Evolutionary conservation across 37 sponge, comb jelly and placozoan genomes (phyloP).

Genomic region (Ephydatia muelleri): DNA sequence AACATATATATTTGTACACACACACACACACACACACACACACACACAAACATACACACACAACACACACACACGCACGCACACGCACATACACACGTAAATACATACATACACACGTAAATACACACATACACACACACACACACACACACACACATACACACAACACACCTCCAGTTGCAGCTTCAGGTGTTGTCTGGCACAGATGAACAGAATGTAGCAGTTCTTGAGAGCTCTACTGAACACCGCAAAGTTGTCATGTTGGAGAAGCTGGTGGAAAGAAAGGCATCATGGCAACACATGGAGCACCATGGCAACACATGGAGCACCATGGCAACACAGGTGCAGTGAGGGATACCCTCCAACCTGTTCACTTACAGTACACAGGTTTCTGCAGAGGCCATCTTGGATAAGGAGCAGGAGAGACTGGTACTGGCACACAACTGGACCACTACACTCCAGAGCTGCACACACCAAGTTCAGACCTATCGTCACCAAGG

Average conservation of each 20-base stretch:
- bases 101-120: background rate
- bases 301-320: too few relatives aligned
- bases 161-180: slow-evolving; percentile 90
- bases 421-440: slow-evolving; percentile 64
- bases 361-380: slow-evolving; percentile 39
- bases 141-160: too few relatives aligned
- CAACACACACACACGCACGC: too few relatives aligned
- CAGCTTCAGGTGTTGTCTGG: slow-evolving; percentile 74
- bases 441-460: slow-evolving; percentile 66
- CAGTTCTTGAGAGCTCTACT: slow-evolving; percentile 62
- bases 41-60: too few relatives aligned
- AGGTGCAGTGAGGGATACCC: too few relatives aligned
- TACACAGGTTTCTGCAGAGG: slow-evolving; percentile 75
- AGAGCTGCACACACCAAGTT: slow-evolving; percentile 78
- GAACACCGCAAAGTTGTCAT: slow-evolving; percentile 73
- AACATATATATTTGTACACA: too few relatives aligned
- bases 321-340: too few relatives aligned
- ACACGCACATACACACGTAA: background rate
- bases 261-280: slow-evolving; percentile 53
- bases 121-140: too few relatives aligned
- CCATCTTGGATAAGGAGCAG: slow-evolving; percentile 69
- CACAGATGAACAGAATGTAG: slow-evolving; percentile 65
- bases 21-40: too few relatives aligned
- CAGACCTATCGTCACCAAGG: slow-evolving; percentile 81
- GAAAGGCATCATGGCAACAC: background rate